Percentiles rank a stretch among this genome's conserved stretches.
Evolutionary conservation across 2,113 vertebrate species (phyloP).

Genomic region (Macquaria australasica): DNA sequence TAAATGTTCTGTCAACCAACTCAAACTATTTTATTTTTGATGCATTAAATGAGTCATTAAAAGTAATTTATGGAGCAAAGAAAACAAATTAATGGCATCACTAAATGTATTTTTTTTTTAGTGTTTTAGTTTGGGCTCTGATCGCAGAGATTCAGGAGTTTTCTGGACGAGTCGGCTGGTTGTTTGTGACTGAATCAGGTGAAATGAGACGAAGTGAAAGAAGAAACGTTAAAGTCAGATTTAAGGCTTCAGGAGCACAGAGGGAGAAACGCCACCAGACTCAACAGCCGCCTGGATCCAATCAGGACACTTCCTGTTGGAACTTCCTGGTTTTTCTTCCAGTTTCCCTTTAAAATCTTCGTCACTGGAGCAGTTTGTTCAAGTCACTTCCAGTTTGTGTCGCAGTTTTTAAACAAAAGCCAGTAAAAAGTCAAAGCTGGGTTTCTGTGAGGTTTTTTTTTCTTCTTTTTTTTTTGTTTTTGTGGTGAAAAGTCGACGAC

Average conservation of each 20-base stretch:
- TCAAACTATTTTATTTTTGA: too few species aligned
- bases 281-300: neutral
- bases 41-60: too few species aligned
- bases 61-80: too few species aligned
- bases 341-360: conserved; percentile 22
- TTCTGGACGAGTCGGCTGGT: neutral
- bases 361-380: conserved; percentile 32
- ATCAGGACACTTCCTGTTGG: neutral
- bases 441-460: neutral
- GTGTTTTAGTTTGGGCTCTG: too few species aligned
- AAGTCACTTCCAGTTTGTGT: conserved; percentile 62
- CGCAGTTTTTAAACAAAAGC: conserved; percentile 19
- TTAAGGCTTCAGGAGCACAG: conserved; percentile 66
- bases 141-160: neutral
- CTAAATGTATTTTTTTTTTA: too few species aligned
- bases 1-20: too few species aligned
- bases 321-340: neutral
- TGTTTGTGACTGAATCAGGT: neutral
- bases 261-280: neutral
- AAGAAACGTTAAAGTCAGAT: conserved; percentile 13
- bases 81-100: too few species aligned
- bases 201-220: neutral
- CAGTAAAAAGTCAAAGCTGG: conserved; percentile 34
- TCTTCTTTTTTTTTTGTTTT: neutral
- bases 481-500: neutral